Percentiles rank a stretch among this genome's conserved stretches.
Evolutionary conservation across 2,797 vertebrate species (phyloP).

Genomic region (Champsocephalus gunnari): DNA sequence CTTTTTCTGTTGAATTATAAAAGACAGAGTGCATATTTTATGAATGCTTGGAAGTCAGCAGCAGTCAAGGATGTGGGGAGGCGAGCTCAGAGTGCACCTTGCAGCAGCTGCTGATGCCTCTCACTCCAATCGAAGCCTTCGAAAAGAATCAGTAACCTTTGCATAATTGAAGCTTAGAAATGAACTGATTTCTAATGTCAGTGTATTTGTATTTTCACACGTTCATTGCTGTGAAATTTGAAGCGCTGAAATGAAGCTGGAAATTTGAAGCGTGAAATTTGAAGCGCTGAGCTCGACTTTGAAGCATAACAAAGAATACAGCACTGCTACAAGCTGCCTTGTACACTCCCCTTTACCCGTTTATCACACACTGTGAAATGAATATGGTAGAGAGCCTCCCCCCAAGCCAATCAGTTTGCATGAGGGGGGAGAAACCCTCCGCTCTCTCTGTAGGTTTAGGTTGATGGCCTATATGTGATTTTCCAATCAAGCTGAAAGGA

Average conservation of each 20-base stretch:
- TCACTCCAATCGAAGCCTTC: conserved; percentile 33
- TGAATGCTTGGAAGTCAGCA: conserved; percentile 74
- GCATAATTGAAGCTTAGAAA: conserved; percentile 49
- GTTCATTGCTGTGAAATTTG: conserved; percentile 47
- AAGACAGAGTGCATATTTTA: conserved; percentile 78
- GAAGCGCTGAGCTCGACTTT: conserved; percentile 7
- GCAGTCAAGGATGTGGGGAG: conserved; percentile 60
- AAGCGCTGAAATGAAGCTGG: no score
- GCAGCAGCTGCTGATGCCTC: conserved; percentile 52
- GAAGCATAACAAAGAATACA: conserved; percentile 36
- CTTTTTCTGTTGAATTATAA: conserved; percentile 79
- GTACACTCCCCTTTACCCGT: conserved; percentile 40
- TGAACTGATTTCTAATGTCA: conserved; percentile 24
- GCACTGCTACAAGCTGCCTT: conserved; percentile 12
- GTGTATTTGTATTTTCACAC: conserved; percentile 37
- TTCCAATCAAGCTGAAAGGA: conserved; percentile 67
- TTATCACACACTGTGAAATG: conserved; percentile 61
- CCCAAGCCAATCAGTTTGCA: conserved; percentile 35
- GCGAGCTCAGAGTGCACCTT: conserved; percentile 54
- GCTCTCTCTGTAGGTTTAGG: conserved; percentile 44
- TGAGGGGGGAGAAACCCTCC: conserved; percentile 3
- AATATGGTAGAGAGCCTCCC: conserved; percentile 38
- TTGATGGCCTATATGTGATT: conserved; percentile 65
- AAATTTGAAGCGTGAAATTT: no score
- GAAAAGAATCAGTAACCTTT: conserved; percentile 42